phyloP scores from a whole-genome alignment of 23 tunicate genomes.

The Styela clava region DNA sequence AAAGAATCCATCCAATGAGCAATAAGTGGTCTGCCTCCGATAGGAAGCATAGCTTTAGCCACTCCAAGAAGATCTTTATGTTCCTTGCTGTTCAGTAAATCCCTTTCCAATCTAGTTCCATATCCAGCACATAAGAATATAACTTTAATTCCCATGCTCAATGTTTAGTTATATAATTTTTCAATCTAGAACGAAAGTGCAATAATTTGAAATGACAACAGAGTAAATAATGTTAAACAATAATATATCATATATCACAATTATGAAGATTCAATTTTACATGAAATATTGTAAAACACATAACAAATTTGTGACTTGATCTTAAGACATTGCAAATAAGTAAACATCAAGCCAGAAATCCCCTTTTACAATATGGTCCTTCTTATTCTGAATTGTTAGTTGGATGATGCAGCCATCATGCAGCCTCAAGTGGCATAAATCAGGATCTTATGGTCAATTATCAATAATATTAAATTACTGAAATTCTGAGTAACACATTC shows the following conservation, averaged over 20 bases:
- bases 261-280: background rate
- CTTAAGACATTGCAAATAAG: no score
- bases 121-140: conserved; percentile 75
- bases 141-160: conserved; percentile 51
- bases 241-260: background rate
- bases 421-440: no score
- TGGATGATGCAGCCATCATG: no score
- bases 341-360: no score
- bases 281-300: background rate
- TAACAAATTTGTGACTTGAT: no score
- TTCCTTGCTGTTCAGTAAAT: conserved; percentile 35
- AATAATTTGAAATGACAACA: background rate
- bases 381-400: no score
- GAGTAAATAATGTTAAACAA: background rate
- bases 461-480: no score
- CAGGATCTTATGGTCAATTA: no score
- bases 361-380: no score
- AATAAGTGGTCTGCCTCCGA: conserved; percentile 47
- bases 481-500: no score
- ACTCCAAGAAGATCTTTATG: conserved; percentile 42
- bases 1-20: conserved; percentile 71
- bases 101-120: conserved; percentile 84
- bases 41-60: conserved; percentile 80
- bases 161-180: background rate
- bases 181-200: background rate